Evolutionary conservation across 2,888 invertebrate species (phyloP).

Genomic region (Leucoptera coffeella): DNA sequence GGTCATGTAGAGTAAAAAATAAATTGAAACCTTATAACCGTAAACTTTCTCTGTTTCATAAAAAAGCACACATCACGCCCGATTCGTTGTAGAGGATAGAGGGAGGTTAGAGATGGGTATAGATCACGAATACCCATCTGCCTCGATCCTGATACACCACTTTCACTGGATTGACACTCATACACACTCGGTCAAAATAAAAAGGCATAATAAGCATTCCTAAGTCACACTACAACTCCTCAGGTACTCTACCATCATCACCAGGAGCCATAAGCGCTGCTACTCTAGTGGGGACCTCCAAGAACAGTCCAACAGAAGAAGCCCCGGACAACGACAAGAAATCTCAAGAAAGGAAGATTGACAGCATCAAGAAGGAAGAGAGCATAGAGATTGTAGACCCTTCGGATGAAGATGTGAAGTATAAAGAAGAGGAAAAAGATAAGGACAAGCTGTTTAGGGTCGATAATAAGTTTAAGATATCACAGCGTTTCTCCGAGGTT

Average conservation of each 20-base stretch:
- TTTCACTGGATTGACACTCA: too few relatives aligned
- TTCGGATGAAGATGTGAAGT: slow-evolving; percentile 37
- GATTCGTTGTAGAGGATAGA: too few relatives aligned
- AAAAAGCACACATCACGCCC: too few relatives aligned
- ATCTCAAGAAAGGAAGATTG: slow-evolving; percentile 26
- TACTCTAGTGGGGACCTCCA: slow-evolving; percentile 61
- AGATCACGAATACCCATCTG: too few relatives aligned
- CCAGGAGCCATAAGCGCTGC: slow-evolving; percentile 70
- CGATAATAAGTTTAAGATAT: slow-evolving; percentile 40
- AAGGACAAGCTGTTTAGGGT: slow-evolving; percentile 16
- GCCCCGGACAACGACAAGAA: slow-evolving; percentile 13
- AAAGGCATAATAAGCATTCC: too few relatives aligned
- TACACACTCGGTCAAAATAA: too few relatives aligned
- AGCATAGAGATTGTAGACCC: slow-evolving; percentile 41
- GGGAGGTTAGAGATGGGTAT: too few relatives aligned
- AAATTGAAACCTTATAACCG: too few relatives aligned
- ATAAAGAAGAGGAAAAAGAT: slow-evolving; percentile 17
- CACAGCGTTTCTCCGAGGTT: slow-evolving; percentile 40
- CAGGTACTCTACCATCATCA: slow-evolving; percentile 57
- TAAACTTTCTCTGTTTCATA: too few relatives aligned
- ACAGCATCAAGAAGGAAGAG: slow-evolving; percentile 28
- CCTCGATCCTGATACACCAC: too few relatives aligned
- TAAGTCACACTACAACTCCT: too few relatives aligned
- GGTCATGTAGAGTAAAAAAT: too few relatives aligned
- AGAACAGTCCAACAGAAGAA: slow-evolving; percentile 23